Base-by-base conservation (phyloP, 2,888 invertebrate species). In the Sinopyrophorus schimmeli region DNA sequence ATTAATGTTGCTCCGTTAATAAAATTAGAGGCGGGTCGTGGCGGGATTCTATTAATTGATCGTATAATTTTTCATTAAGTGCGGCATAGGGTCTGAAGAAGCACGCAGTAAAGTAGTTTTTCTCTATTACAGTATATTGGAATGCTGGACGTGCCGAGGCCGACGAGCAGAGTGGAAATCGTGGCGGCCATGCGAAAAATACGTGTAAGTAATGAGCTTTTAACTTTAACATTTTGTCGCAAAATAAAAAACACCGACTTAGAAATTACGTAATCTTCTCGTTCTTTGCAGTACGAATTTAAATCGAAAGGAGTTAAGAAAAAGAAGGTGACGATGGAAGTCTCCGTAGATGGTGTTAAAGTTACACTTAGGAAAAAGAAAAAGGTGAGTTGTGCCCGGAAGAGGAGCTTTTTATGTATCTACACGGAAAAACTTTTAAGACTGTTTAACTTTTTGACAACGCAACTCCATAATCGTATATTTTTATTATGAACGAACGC, bases 181-280 rank as follows among this genome's bases (percentile, higher is more conserved):
- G 98, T 99, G 49, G 95, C 97, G 55, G 97, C 98, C 55, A 99
- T 99, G 98, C 86, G 98, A 54, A 82, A 95, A 68, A 97, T 98
- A 72, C 84, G 98, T 73, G 97, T 97, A 77, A 90, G 88, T 80
- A 51, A 55, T 10, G 17, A 31, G 31, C 10, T 18, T 34, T 56
- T 52, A 47, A 30, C 3, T 35, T 35, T 20, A 1, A 30, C n/a
- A 4, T 28, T 17, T 10, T 11, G 7, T 21, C 9, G 9, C 18
- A 7, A 31, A 20, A 18, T 3, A 31, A 32, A 20, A 9, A 17
- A 9, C 21, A 21, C 21, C 5, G 4, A 11, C 18, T 5, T 32
- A 10, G n/a, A n/a, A n/a, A n/a, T n/a, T n/a, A n/a, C n/a, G n/a
- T n/a, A n/a, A n/a, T n/a, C n/a, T n/a, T n/a, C n/a, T n/a, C n/a